Conservation (phyloP, 1,140 invertebrate genomes). For the Drosophila pachea region DNA sequence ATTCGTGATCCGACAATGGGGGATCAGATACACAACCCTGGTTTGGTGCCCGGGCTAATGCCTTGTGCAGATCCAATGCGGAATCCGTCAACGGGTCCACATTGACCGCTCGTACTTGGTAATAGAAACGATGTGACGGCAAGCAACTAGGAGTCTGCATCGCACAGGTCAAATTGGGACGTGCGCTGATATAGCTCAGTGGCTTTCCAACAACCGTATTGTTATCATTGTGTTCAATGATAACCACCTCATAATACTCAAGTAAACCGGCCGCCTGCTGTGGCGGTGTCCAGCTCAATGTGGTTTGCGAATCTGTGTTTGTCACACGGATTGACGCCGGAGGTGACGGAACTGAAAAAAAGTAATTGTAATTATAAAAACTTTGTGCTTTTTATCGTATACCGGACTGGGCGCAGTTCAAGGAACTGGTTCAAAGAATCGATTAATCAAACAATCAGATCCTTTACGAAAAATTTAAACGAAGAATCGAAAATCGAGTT, state of each 20-base stretch:
- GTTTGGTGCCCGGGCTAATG: background rate
- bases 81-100: constrained; percentile 24
- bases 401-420: too few relatives aligned
- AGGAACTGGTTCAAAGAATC: too few relatives aligned
- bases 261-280: constrained; percentile 44
- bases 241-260: constrained; percentile 57
- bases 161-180: constrained; percentile 36
- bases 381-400: too few relatives aligned
- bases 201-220: constrained; percentile 21
- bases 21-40: constrained; percentile 14
- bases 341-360: constrained; percentile 45
- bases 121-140: constrained; percentile 40
- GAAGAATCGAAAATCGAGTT: too few relatives aligned
- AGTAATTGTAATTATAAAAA: too few relatives aligned
- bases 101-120: constrained; percentile 60
- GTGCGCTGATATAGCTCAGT: constrained; percentile 35
- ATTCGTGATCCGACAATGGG: constrained; percentile 2
- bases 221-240: constrained; percentile 40
- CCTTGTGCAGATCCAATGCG: background rate
- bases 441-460: too few relatives aligned
- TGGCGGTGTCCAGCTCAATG: constrained; percentile 46
- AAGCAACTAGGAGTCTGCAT: constrained; percentile 54
- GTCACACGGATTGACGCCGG: constrained; percentile 23
- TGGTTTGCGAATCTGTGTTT: constrained; percentile 34
- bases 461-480: too few relatives aligned